Evolutionary conservation across 2,113 vertebrate genomes (phyloP).

Genomic region (Otolemur garnettii): DNA sequence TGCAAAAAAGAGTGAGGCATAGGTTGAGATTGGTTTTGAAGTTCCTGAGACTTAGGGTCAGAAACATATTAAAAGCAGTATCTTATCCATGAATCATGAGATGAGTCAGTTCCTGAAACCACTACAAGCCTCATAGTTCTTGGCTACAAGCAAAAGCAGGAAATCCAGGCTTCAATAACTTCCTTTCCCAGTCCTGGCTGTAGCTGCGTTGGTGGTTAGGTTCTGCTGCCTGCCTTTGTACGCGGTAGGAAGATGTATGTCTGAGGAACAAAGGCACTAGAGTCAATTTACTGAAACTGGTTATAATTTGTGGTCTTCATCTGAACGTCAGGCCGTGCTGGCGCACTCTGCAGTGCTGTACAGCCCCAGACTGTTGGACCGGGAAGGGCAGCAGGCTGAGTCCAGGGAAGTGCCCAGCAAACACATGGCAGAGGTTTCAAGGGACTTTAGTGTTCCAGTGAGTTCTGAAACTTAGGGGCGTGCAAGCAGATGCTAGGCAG

Average conservation of each 20-base stretch:
- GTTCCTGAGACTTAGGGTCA: constrained; percentile 89
- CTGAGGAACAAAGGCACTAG: constrained; percentile 92
- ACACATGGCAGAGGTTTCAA: constrained; percentile 72
- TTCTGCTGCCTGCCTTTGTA: constrained; percentile 90
- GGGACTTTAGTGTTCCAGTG: constrained; percentile 60
- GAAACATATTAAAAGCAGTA: constrained; percentile 92
- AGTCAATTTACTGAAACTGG: constrained; percentile 94
- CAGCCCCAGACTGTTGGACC: background rate
- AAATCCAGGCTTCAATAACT: constrained; percentile 98
- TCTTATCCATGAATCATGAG: constrained; percentile 95
- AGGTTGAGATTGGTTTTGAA: constrained; percentile 82
- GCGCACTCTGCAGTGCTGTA: constrained; percentile 77
- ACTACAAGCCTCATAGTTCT: constrained; percentile 95
- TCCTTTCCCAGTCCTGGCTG: constrained; percentile 94
- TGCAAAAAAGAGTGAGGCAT: constrained; percentile 80
- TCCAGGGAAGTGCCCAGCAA: constrained; percentile 59
- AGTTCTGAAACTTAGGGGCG: constrained; percentile 65
- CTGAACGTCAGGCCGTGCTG: constrained; percentile 89
- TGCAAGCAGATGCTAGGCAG: background rate
- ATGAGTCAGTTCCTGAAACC: constrained; percentile 99
- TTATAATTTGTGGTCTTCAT: constrained; percentile 95
- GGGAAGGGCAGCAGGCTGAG: constrained; percentile 60
- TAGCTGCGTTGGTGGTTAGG: constrained; percentile 89
- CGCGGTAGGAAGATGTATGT: constrained; percentile 92
- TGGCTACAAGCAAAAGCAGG: constrained; percentile 95